Evolutionary conservation across 1,140 invertebrate species (phyloP).

Genomic region (Caenorhabditis brenneri): DNA sequence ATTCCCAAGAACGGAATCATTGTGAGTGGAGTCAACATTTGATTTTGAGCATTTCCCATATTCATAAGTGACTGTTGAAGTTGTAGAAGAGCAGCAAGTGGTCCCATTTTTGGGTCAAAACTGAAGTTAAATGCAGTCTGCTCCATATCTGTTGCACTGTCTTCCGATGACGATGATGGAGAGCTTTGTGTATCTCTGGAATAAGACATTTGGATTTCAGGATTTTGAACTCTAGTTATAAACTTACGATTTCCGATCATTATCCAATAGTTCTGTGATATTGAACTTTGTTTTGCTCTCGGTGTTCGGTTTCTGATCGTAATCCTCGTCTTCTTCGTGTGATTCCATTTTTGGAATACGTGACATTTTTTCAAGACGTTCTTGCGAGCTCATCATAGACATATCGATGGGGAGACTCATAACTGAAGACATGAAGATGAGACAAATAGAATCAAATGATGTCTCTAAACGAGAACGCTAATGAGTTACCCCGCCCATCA

Average conservation of each 20-base stretch:
- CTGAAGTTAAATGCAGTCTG: not conserved
- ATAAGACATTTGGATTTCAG: not conserved
- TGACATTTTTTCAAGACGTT: slow-evolving; percentile 32
- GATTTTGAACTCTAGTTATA: not conserved
- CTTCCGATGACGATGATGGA: slow-evolving; percentile 40
- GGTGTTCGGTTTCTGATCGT: not conserved
- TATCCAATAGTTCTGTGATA: slow-evolving; percentile 35
- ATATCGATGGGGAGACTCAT: slow-evolving; percentile 28
- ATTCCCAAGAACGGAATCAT: slow-evolving; percentile 23
- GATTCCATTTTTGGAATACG: not conserved
- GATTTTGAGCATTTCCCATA: not conserved
- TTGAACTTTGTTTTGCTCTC: slow-evolving; percentile 27
- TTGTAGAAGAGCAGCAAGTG: slow-evolving; percentile 37
- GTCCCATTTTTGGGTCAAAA: slow-evolving; percentile 8
- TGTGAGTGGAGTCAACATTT: not conserved
- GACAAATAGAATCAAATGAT: not conserved
- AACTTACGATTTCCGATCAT: slow-evolving; percentile 40
- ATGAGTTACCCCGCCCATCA: slow-evolving; percentile 15
- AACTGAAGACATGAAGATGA: not conserved
- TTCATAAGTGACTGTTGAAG: not conserved
- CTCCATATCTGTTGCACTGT: not conserved
- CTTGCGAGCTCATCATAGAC: slow-evolving; percentile 20
- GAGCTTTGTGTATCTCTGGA: slow-evolving; percentile 37
- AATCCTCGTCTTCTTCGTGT: not conserved
- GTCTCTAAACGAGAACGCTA: slow-evolving; percentile 3